Percentiles rank a stretch among this genome's conserved stretches.
phyloP scores from a whole-genome alignment of 2,113 vertebrate species.

The Oncorhynchus kisutch region DNA sequence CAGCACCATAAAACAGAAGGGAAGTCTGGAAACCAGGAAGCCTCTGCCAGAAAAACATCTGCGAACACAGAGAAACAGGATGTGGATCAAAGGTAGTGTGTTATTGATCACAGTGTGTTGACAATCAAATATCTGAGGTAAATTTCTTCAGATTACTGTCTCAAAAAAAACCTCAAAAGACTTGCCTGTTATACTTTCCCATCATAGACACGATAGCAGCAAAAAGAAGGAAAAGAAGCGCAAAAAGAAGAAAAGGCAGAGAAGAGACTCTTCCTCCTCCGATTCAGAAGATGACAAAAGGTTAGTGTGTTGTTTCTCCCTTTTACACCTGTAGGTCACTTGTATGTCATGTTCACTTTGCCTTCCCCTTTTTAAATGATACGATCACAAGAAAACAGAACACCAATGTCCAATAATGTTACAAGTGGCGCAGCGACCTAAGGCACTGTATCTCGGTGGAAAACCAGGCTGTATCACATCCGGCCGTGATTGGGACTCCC shows the following conservation, averaged over 20 bases:
- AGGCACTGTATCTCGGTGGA: no score
- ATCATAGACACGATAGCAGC: conserved; percentile 53
- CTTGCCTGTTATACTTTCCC: background rate
- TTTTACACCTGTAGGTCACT: background rate
- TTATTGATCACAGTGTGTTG: background rate
- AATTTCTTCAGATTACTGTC: background rate
- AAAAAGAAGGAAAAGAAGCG: conserved; percentile 78
- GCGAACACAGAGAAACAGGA: conserved; percentile 58
- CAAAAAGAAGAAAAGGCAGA: conserved; percentile 75
- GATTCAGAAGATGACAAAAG: conserved; percentile 71
- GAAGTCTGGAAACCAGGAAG: conserved; percentile 40
- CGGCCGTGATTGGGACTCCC: no score
- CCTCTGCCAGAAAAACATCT: conserved; percentile 31
- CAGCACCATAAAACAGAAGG: conserved; percentile 82
- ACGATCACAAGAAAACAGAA: no score
- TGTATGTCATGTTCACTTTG: background rate
- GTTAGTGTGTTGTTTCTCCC: conserved; percentile 40
- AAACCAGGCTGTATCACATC: no score
- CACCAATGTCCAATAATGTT: background rate
- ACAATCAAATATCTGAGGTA: background rate
- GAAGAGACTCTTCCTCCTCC: conserved; percentile 48
- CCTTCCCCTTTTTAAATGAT: no score
- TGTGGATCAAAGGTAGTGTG: conserved; percentile 66
- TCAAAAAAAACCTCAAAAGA: no score
- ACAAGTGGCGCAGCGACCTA: no score